Evolutionary conservation across 2,113 vertebrate genomes (phyloP).

Genomic region (Cebus imitator): DNA sequence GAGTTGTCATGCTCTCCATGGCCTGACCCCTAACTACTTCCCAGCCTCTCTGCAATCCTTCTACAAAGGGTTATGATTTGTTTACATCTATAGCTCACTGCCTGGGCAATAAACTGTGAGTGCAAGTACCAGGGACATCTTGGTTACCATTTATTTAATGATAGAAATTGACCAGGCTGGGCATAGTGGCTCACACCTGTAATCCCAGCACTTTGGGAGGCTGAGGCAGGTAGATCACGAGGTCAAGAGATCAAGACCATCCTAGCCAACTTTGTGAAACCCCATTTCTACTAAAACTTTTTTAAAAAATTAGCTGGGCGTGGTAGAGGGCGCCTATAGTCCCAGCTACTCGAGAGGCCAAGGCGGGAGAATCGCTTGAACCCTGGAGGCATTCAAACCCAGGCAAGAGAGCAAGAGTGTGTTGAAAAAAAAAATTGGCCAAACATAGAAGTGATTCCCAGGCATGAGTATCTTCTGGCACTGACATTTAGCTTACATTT

Average conservation of each 20-base stretch:
- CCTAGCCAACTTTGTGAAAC: no score
- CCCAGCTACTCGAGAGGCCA: no score
- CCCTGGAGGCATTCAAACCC: no score
- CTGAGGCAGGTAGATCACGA: no score
- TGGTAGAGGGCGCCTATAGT: no score
- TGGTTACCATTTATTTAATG: not conserved
- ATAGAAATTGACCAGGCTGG: not conserved
- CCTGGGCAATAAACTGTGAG: not conserved
- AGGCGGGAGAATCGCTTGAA: no score
- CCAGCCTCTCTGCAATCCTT: not conserved
- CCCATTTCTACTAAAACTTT: no score
- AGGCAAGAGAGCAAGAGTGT: no score
- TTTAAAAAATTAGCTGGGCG: no score
- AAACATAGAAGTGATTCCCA: not conserved
- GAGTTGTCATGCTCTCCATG: not conserved
- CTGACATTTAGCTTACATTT: not conserved
- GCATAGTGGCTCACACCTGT: no score
- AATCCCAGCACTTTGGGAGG: no score
- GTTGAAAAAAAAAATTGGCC: not conserved
- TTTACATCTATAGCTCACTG: not conserved
- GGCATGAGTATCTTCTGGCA: not conserved
- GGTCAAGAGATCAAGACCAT: no score
- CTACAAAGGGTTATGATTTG: not conserved
- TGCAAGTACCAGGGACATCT: not conserved
- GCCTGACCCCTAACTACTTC: not conserved